Evolutionary conservation across 2,888 invertebrate species (phyloP).

Genomic region (Ormia ochracea): DNA sequence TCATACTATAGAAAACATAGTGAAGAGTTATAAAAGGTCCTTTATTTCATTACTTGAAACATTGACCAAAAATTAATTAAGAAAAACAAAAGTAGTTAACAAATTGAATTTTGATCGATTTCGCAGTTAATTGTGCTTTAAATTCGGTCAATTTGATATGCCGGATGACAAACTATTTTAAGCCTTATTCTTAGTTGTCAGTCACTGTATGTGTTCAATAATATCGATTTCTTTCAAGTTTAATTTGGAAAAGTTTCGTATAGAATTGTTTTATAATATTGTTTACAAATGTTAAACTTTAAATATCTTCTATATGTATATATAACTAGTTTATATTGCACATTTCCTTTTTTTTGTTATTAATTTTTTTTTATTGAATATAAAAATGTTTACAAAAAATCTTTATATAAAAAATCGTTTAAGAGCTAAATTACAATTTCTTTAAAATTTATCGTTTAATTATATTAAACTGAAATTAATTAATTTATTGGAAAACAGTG

Average conservation of each 20-base stretch:
- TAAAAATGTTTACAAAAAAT: constrained; percentile 58
- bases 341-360: constrained; percentile 66
- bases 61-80: no score
- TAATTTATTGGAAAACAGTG: not conserved
- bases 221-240: not conserved
- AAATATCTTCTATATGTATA: constrained; percentile 43
- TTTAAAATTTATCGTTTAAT: constrained; percentile 42
- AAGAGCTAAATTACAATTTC: constrained; percentile 59
- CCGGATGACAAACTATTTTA: no score
- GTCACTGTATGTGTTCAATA: not conserved
- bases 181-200: not conserved
- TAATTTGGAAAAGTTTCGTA: not conserved
- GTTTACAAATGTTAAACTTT: constrained; percentile 47
- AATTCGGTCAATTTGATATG: no score
- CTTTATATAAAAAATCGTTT: constrained; percentile 58
- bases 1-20: no score
- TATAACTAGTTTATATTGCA: constrained; percentile 69
- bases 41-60: no score
- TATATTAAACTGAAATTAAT: constrained; percentile 21
- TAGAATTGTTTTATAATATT: constrained; percentile 14
- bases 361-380: constrained; percentile 59
- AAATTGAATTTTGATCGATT: no score
- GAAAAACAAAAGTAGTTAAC: no score
- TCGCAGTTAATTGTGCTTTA: no score
- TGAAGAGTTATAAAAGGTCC: no score